Conservation (phyloP, 1,140 invertebrate species). For the Tyrophagus putrescentiae region DNA sequence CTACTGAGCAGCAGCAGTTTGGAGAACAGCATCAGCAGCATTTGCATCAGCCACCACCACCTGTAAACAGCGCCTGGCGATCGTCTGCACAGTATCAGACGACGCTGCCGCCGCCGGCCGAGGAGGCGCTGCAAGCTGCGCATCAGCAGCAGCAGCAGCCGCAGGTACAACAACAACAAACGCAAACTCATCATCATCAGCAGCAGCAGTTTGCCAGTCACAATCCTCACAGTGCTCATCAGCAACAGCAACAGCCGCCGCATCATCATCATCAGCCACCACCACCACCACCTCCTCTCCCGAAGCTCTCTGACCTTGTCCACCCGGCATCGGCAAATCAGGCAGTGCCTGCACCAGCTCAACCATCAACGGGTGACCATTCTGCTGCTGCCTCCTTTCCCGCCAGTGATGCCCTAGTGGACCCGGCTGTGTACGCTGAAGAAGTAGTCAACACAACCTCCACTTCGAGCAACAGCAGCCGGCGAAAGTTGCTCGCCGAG, state of each 20-base stretch:
- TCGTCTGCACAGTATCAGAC: too few relatives aligned
- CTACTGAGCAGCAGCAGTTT: too few relatives aligned
- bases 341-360: neutral
- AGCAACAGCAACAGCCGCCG: neutral
- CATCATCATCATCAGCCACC: neutral
- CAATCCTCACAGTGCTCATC: neutral
- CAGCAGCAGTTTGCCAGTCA: neutral
- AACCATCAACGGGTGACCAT: neutral
- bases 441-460: too few relatives aligned
- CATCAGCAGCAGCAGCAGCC: too few relatives aligned
- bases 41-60: too few relatives aligned
- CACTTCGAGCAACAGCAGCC: neutral
- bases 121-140: too few relatives aligned
- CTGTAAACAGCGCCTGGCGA: too few relatives aligned
- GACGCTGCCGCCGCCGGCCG: too few relatives aligned
- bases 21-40: too few relatives aligned
- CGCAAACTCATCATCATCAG: neutral
- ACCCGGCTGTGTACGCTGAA: neutral
- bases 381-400: neutral
- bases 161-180: neutral
- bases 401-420: neutral
- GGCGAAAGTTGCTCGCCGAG: slow-evolving; percentile 1
- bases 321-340: too few relatives aligned
- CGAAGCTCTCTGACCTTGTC: too few relatives aligned
- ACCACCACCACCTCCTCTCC: too few relatives aligned